Evolutionary conservation across 1,140 invertebrate species (phyloP), one percentile per base, ranked within the genome.

Genomic region (Solenopsis fugax): DNA sequence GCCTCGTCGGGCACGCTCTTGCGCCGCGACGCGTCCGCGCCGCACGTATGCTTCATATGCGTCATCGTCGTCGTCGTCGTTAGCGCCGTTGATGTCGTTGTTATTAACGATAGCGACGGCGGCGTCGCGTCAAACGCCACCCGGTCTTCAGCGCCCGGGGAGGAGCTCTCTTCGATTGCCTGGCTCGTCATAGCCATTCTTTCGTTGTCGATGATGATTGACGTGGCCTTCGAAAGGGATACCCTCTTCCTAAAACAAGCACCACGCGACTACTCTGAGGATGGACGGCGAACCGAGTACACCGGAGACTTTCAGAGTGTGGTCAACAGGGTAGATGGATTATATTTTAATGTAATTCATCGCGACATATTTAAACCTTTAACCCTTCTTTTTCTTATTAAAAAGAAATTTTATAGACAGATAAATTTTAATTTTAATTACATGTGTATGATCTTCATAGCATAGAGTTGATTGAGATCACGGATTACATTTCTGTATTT

Each of bases 221-320:
- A 85, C 45, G 93, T 91, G 29, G 88, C 86, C 84, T 93, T 95
- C 21, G 92, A 93, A 75, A 94, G 93, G n/a, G 92, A 93, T 29
- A 92, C 91, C 92, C 94, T 95, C 84, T 95, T 95, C 89, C 95
- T 95, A 89, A 67, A 90, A 93, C 90, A 89, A 67, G 85, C 90
- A 93, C 60, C 89, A 90, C 90, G 92, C 90, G 88, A 92, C 92
- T 92, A 92, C 87, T 24, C 84, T 92, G 88, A 93, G 90, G 84
- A 90, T 92, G 90, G 89, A 91, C 88, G 89, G 71, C 87, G 87
- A 85, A 87, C 76, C 86, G 81, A 77, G 80, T 81, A 21, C 69
- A 73, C 86, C 69, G 54, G 69, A 29, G 13, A 60, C 24, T 81
- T 56, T 9, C 5, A 21, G 21, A 10, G n/a, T 13, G n/a, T 54